Base-by-base conservation (phyloP, 2,113 vertebrate genomes). In the Cyphomyrus discorhynchus region DNA sequence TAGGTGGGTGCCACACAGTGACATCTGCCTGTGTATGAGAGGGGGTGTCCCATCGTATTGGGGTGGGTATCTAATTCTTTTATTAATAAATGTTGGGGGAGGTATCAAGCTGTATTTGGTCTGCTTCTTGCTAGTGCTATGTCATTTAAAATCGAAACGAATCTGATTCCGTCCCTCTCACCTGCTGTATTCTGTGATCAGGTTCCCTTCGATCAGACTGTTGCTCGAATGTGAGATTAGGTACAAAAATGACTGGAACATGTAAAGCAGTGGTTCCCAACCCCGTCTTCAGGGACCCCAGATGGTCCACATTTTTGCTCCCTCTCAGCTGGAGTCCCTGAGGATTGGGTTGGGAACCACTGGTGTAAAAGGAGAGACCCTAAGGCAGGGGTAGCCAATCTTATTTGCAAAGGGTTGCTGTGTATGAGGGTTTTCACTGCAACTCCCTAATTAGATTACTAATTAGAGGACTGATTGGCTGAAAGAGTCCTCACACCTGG, bases 81-180 rank as follows among this genome's bases (percentile, higher is more conserved):
- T 96, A 95, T 93, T 89, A 95, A 96, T 96, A 96, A 97, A 96
- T 91, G 92, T 94, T 93, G 94, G 92, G 95, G 93, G 94, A 94
- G 94, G 93, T 95, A 95, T 93, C 89, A 92, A 92, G 93, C 42
- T 91, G 88, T 92, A 88, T 83, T 85, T 90, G 88, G 66, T 66
- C 35, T 93, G 74, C 70, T 92, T 91, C 88, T 92, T 94, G 24
- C 0, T 83, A 83, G 19, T 46, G 39, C 42, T 10, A 4, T 83
- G 6, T 84, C 82, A 24, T 47, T 4, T 47, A 84, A 27, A 66
- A 31, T 27, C 1, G n/a, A 66, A 66, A 66, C 9, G 2, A 27
- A 13, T 27, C 62, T 70, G n/a, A 70, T 31, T 70, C 27, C 31
- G 62, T 70, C 3, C 3, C 27, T 31, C 62, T 1, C 27, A 31